These are phyloP conservation scores for Mastomys natalensis DNA, from an alignment of 2,113 vertebrate species.

Conservation along the genomic window DNA sequence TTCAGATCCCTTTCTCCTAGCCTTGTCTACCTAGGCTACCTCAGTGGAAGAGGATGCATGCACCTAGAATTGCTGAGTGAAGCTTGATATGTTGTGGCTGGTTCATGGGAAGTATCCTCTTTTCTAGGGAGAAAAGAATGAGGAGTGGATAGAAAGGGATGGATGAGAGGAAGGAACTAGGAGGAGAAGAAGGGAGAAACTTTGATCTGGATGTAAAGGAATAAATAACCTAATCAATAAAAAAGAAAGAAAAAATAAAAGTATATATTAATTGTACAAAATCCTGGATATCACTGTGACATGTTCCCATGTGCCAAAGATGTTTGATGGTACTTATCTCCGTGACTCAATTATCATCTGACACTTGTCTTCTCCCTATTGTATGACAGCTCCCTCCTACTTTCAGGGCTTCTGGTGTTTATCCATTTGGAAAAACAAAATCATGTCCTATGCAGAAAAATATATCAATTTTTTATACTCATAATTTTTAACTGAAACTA, in stretches of 20 bases:
- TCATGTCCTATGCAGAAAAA: neutral
- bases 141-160: too few species aligned
- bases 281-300: neutral
- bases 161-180: too few species aligned
- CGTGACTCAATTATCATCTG: neutral
- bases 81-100: too few species aligned
- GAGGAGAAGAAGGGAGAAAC: too few species aligned
- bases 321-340: neutral
- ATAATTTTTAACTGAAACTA: neutral
- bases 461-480: neutral
- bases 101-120: too few species aligned
- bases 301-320: neutral
- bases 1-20: too few species aligned
- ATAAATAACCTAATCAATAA: too few species aligned
- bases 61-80: too few species aligned
- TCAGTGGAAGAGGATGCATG: too few species aligned
- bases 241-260: neutral
- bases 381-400: neutral
- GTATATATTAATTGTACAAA: neutral
- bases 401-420: neutral
- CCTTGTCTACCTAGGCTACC: too few species aligned
- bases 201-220: too few species aligned
- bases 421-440: neutral
- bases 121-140: too few species aligned
- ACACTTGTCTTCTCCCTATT: neutral